These are phyloP conservation scores for Drosophila atroscutellata DNA, from an alignment of 2,888 invertebrate species.

Conservation along the genomic window DNA sequence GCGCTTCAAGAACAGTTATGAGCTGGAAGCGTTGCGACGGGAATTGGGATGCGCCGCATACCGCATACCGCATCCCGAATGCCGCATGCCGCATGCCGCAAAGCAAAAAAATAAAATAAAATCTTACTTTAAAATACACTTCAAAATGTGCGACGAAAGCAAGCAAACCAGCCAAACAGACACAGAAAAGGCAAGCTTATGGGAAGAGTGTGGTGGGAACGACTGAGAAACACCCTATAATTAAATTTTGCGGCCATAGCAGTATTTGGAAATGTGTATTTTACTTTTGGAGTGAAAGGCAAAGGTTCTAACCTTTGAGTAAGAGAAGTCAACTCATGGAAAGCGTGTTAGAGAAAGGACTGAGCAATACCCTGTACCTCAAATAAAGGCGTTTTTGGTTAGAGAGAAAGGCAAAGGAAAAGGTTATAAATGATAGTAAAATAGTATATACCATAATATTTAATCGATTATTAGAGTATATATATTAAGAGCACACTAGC, in stretches of 20 bases:
- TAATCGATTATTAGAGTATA: too few relatives aligned
- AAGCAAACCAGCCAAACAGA: constrained; percentile 16
- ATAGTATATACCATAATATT: too few relatives aligned
- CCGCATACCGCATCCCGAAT: constrained; percentile 41
- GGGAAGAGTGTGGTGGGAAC: not conserved
- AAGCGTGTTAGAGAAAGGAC: too few relatives aligned
- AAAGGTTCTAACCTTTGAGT: not conserved
- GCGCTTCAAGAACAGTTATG: constrained; percentile 80
- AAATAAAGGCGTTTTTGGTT: not conserved
- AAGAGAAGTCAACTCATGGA: not conserved
- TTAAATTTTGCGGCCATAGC: not conserved
- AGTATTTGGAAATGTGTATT: not conserved
- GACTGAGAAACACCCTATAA: constrained; percentile 18
- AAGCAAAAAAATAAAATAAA: constrained; percentile 11
- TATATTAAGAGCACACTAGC: too few relatives aligned
- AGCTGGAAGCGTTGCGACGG: constrained; percentile 61
- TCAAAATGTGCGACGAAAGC: constrained; percentile 68
- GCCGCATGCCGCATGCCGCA: constrained; percentile 12
- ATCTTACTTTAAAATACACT: constrained; percentile 59
- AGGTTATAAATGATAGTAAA: too few relatives aligned
- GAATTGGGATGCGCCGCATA: constrained; percentile 63
- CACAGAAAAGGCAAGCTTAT: constrained; percentile 18
- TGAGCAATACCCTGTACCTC: not conserved
- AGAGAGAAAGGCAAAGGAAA: not conserved
- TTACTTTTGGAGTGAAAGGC: not conserved